A percentile compares a stretch with the other conserved stretches of the same genome.
phyloP scores from a whole-genome alignment of 30 jellyfish, hydroid and myxozoan genomes.

The Hydractinia symbiolongicarpus region DNA sequence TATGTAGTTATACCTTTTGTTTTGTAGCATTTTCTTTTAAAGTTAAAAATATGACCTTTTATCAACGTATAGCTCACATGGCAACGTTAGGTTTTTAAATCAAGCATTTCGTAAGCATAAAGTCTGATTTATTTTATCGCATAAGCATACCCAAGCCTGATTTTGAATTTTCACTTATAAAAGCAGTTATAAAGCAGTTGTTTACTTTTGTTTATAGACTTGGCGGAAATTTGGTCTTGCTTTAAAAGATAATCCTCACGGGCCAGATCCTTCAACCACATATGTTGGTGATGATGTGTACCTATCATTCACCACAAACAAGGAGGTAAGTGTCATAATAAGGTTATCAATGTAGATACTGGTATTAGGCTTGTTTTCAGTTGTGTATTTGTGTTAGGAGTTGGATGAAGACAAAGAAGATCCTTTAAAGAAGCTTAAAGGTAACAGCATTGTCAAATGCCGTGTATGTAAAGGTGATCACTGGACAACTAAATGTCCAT shows the following conservation, averaged over 20 bases:
- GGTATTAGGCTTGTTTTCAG: background rate
- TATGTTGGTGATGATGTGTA: conserved; percentile 88
- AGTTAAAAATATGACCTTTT: too few species aligned
- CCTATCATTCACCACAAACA: conserved; percentile 62
- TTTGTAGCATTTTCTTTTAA: too few species aligned
- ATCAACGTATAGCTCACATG: too few species aligned
- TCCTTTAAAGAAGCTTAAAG: conserved; percentile 79
- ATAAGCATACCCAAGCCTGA: too few species aligned
- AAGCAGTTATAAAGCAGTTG: background rate
- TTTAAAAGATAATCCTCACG: conserved; percentile 72
- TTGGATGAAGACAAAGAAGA: conserved; percentile 69
- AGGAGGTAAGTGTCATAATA: conserved; percentile 41
- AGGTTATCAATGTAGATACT: background rate
- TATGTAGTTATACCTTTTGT: too few species aligned
- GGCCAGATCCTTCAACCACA: conserved; percentile 96
- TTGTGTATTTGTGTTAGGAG: conserved; percentile 36
- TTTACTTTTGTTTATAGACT: conserved; percentile 23
- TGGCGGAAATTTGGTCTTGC: conserved; percentile 89
- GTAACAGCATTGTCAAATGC: conserved; percentile 71
- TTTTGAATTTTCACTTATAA: too few species aligned
- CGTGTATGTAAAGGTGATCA: conserved; percentile 96
- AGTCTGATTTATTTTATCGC: too few species aligned
- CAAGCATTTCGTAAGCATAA: too few species aligned
- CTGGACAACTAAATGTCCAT: conserved; percentile 96
- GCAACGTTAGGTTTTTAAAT: too few species aligned